These are phyloP conservation scores for Pardalotus punctatus DNA, from an alignment of 2,113 vertebrate genomes.

Conservation along the genomic window DNA sequence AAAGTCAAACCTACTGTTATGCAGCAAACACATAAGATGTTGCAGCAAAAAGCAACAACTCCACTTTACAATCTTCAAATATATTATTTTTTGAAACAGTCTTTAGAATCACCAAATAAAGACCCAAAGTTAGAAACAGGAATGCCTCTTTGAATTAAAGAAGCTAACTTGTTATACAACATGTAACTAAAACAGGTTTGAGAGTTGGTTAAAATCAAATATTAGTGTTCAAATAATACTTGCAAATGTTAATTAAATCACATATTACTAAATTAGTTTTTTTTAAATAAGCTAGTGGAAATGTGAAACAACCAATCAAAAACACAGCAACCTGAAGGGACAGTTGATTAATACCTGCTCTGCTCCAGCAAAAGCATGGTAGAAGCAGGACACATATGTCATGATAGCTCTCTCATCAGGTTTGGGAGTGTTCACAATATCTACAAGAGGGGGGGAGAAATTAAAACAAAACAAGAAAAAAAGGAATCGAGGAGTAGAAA, in stretches of 20 bases:
- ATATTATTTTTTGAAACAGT: background rate
- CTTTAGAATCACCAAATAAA: background rate
- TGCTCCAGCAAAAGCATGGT: slow-evolving; percentile 98
- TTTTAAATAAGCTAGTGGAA: background rate
- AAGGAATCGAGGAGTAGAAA: slow-evolving; percentile 33
- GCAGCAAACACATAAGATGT: background rate
- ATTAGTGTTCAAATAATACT: background rate
- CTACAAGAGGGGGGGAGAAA: slow-evolving; percentile 68
- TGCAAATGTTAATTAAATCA: slow-evolving; percentile 10
- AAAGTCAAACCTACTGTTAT: background rate
- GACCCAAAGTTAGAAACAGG: background rate
- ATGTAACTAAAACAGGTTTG: background rate
- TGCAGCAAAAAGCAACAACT: background rate
- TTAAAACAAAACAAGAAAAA: slow-evolving; percentile 37
- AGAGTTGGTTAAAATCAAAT: slow-evolving; percentile 4
- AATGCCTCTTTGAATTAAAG: background rate
- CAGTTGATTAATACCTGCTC: slow-evolving; percentile 86
- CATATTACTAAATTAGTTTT: background rate
- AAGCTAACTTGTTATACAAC: background rate
- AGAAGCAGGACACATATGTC: slow-evolving; percentile 99
- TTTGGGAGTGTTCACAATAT: slow-evolving; percentile 98
- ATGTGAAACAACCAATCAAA: slow-evolving; percentile 6
- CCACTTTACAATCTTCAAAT: background rate
- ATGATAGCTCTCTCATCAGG: slow-evolving; percentile 98
- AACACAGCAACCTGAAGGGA: slow-evolving; percentile 11